These are phyloP conservation scores for Cydia splendana DNA, from an alignment of 1,140 invertebrate species.

Conservation along the genomic window DNA sequence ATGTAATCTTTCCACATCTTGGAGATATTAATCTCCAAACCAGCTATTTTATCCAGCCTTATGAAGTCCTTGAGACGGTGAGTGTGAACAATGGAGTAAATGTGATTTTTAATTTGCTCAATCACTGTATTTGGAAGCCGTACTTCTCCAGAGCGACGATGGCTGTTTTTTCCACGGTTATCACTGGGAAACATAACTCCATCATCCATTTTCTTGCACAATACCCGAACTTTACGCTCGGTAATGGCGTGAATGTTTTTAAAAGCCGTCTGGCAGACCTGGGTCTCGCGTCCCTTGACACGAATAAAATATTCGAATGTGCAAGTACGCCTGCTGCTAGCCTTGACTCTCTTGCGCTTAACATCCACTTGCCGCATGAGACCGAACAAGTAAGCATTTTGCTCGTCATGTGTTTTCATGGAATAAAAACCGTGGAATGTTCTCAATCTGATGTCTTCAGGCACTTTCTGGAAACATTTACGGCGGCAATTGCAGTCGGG, in stretches of 20 bases:
- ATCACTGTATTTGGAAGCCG: constrained; percentile 77
- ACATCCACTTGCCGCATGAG: constrained; percentile 81
- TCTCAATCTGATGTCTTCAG: constrained; percentile 74
- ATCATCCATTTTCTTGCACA: constrained; percentile 82
- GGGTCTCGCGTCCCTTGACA: constrained; percentile 79
- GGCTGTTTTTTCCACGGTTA: constrained; percentile 78
- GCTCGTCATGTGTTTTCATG: constrained; percentile 81
- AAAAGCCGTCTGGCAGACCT: constrained; percentile 81
- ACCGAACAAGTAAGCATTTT: constrained; percentile 82
- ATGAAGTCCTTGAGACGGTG: constrained; percentile 78
- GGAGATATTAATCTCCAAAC: constrained; percentile 81
- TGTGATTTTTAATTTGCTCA: constrained; percentile 80
- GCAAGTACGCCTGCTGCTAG: constrained; percentile 78
- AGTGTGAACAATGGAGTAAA: constrained; percentile 79
- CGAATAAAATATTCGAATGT: constrained; percentile 81
- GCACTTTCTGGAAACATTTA: constrained; percentile 78
- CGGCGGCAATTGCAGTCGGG: constrained; percentile 80
- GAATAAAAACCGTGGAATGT: constrained; percentile 81
- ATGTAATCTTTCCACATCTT: constrained; percentile 82
- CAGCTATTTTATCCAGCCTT: constrained; percentile 77
- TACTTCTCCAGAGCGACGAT: constrained; percentile 77
- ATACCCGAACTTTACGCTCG: constrained; percentile 80
- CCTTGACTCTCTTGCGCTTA: constrained; percentile 79
- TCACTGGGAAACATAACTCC: constrained; percentile 81
- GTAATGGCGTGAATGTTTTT: constrained; percentile 82